Conservation (phyloP, 2,888 invertebrate species). For the Adineta ricciae region DNA sequence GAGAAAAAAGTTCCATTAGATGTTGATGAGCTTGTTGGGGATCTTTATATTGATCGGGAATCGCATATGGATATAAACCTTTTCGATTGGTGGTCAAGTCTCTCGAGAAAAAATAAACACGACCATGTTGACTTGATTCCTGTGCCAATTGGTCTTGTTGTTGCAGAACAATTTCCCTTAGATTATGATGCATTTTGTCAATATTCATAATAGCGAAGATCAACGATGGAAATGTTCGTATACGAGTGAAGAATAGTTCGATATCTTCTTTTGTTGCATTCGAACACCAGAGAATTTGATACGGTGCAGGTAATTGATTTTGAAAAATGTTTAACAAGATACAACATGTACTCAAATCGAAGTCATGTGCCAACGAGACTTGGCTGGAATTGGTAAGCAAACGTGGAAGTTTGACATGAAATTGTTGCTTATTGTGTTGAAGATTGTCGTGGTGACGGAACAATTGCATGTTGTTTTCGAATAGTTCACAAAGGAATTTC, state of each 20-base stretch:
- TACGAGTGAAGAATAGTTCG: neutral
- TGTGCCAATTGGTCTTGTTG: neutral
- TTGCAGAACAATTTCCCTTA: neutral
- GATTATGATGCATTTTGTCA: slow-evolving; percentile 1
- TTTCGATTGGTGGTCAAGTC: neutral
- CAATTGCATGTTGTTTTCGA: neutral
- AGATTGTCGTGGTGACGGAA: neutral
- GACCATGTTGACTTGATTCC: neutral
- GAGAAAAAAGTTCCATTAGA: neutral
- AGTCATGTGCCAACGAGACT: neutral
- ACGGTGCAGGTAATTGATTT: neutral
- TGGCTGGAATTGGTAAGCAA: neutral
- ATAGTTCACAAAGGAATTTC: neutral
- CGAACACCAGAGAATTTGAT: slow-evolving; percentile 5
- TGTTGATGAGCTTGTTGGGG: neutral
- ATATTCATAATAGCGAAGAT: neutral
- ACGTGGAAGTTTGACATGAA: neutral
- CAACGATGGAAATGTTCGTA: neutral
- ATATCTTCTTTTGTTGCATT: neutral
- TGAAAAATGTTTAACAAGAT: neutral
- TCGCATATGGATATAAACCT: neutral
- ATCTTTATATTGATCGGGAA: neutral
- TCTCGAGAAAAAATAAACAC: neutral
- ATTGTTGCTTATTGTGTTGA: neutral
- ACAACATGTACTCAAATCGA: neutral